A percentile compares a stretch with the other conserved stretches of the same genome.
Conservation (phyloP, 2,888 invertebrate genomes). For the Oscheius myriophilus region DNA sequence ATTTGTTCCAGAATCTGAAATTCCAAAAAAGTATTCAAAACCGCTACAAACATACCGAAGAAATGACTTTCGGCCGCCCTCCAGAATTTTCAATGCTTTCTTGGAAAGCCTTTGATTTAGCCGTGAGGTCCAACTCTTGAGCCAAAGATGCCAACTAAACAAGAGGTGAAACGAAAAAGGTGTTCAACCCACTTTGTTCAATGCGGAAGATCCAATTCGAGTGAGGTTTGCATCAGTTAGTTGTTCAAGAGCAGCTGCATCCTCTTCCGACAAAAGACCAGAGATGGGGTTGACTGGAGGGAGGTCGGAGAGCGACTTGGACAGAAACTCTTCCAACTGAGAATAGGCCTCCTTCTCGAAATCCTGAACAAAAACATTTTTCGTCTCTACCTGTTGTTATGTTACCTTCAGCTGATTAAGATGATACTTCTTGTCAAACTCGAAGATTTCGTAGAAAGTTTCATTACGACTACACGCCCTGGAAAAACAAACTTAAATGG, state of each 20-base stretch:
- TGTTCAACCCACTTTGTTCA: conserved; percentile 38
- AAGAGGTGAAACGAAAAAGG: neutral
- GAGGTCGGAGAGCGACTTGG: conserved; percentile 40
- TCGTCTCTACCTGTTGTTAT: neutral
- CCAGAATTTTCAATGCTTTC: conserved; percentile 40
- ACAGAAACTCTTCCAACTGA: conserved; percentile 43
- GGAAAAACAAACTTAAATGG: conserved; percentile 34
- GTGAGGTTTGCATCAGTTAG: conserved; percentile 51
- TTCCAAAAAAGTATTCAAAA: neutral
- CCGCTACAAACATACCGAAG: conserved; percentile 30
- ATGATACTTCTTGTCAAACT: conserved; percentile 64
- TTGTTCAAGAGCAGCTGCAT: conserved; percentile 42
- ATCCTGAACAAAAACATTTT: conserved; percentile 37
- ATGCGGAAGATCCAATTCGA: conserved; percentile 40
- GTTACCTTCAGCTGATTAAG: conserved; percentile 52
- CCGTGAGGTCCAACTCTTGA: conserved; percentile 48
- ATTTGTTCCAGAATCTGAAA: conserved; percentile 54
- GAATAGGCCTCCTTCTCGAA: conserved; percentile 48
- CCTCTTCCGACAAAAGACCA: conserved; percentile 20
- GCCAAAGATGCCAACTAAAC: conserved; percentile 49
- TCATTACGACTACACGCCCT: conserved; percentile 62
- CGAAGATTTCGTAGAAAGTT: conserved; percentile 66
- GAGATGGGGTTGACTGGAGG: conserved; percentile 32
- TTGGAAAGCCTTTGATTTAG: conserved; percentile 47
- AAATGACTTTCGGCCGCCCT: conserved; percentile 51